phyloP scores from a whole-genome alignment of 37 sponge, comb jelly and placozoan genomes.

The Geodia barretti region DNA sequence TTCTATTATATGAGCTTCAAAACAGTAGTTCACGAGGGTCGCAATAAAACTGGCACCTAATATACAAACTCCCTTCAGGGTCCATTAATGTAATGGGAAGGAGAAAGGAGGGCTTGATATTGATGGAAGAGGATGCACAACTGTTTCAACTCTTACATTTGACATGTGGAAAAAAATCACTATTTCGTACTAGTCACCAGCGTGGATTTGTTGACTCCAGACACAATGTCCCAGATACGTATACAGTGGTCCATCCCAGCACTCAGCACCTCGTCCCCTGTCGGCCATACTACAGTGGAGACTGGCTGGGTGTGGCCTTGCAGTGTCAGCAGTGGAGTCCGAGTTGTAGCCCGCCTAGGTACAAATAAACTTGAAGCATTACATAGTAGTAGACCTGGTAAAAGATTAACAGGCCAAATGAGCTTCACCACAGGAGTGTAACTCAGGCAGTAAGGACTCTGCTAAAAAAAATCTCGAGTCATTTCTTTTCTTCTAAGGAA shows the following conservation, averaged over 20 bases:
- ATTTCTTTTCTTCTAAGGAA: too few relatives aligned
- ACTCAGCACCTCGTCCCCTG: conserved; percentile 43
- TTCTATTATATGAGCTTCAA: background rate
- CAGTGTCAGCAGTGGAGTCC: conserved; percentile 76
- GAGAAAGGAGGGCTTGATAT: too few relatives aligned
- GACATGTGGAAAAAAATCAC: too few relatives aligned
- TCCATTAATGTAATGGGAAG: background rate
- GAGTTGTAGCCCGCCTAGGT: background rate
- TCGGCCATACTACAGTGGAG: conserved; percentile 65
- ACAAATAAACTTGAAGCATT: too few relatives aligned
- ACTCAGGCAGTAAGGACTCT: too few relatives aligned
- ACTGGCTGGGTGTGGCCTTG: conserved; percentile 78
- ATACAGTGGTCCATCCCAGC: conserved; percentile 90
- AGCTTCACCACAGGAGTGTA: too few relatives aligned
- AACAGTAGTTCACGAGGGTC: background rate
- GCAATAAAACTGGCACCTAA: background rate
- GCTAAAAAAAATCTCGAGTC: too few relatives aligned
- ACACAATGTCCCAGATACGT: conserved; percentile 75
- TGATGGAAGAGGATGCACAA: background rate
- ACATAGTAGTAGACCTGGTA: too few relatives aligned
- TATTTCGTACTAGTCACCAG: too few relatives aligned
- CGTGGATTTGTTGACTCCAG: conserved; percentile 61
- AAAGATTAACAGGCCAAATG: too few relatives aligned
- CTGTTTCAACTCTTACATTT: background rate
- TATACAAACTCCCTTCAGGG: background rate